Percentiles rank a stretch among this genome's conserved stretches.
These are phyloP conservation scores for Psittacula derbiana DNA, from an alignment of 2,797 vertebrate genomes.

Conservation along the genomic window DNA sequence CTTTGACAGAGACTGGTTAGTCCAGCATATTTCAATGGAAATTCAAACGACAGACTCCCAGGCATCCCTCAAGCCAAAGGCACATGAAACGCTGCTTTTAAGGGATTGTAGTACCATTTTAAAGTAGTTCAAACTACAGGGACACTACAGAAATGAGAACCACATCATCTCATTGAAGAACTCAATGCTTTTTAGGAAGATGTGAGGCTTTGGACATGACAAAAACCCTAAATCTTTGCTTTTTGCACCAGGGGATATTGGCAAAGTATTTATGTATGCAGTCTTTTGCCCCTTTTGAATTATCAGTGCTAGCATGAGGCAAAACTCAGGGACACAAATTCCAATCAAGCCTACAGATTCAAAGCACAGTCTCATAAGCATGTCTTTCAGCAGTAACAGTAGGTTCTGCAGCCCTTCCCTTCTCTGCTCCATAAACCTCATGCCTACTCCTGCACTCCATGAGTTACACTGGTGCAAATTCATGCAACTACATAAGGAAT, in stretches of 20 bases:
- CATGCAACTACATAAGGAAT: background rate
- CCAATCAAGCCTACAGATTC: background rate
- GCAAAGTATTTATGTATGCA: background rate
- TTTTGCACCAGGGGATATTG: background rate
- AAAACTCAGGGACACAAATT: background rate
- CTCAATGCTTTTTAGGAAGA: background rate
- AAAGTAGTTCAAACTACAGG: background rate
- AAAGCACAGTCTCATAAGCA: background rate
- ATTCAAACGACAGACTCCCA: background rate
- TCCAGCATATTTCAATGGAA: background rate
- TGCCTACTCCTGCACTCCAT: background rate
- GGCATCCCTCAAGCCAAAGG: background rate
- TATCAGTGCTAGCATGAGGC: background rate
- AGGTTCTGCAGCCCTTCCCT: background rate
- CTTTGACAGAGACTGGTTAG: background rate
- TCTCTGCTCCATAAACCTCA: background rate
- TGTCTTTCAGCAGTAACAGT: background rate
- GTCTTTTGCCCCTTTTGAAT: background rate
- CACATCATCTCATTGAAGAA: background rate
- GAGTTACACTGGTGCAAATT: background rate
- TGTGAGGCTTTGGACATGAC: background rate
- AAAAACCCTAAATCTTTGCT: background rate
- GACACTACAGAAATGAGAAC: background rate
- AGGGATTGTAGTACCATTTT: background rate
- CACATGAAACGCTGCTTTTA: background rate